These are phyloP conservation scores for Leguminivora glycinivorella DNA, from an alignment of 1,140 invertebrate genomes.

Conservation along the genomic window DNA sequence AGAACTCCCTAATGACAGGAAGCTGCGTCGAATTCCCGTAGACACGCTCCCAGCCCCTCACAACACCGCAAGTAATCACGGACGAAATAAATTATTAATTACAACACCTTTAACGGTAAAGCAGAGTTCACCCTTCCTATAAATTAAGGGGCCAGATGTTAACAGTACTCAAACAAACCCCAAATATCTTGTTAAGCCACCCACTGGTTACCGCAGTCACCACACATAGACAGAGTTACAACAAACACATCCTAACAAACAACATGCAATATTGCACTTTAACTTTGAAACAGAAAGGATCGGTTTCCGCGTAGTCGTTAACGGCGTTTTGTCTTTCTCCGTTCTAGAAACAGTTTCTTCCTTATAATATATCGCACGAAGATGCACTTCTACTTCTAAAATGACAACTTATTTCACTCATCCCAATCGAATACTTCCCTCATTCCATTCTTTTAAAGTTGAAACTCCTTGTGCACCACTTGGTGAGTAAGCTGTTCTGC, in stretches of 20 bases:
- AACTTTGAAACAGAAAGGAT: not conserved
- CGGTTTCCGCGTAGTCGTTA: not conserved
- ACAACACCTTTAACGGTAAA: conserved; percentile 59
- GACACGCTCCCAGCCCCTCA: conserved; percentile 37
- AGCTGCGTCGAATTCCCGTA: conserved; percentile 11
- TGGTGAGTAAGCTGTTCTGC: conserved; percentile 34
- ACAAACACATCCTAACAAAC: conserved; percentile 25
- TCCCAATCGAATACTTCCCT: conserved; percentile 31
- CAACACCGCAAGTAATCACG: conserved; percentile 60
- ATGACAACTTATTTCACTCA: conserved; percentile 30
- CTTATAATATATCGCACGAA: conserved; percentile 70
- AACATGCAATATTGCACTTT: conserved; percentile 8
- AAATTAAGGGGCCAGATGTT: conserved; percentile 73
- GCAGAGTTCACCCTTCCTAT: conserved; percentile 67
- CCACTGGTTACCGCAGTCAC: conserved; percentile 56
- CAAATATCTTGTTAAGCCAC: conserved; percentile 75
- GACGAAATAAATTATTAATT: conserved; percentile 77
- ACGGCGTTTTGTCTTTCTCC: conserved; percentile 29
- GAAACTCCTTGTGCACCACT: not conserved
- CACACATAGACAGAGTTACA: conserved; percentile 48
- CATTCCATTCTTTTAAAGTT: not conserved
- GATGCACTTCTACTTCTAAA: conserved; percentile 35
- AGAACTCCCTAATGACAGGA: conserved; percentile 17
- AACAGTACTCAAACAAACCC: conserved; percentile 71
- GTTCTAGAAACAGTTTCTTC: conserved; percentile 58